Percentiles rank a stretch among this genome's conserved stretches.
phyloP scores from a whole-genome alignment of 1,140 invertebrate species.

The Hypothenemus hampei region DNA sequence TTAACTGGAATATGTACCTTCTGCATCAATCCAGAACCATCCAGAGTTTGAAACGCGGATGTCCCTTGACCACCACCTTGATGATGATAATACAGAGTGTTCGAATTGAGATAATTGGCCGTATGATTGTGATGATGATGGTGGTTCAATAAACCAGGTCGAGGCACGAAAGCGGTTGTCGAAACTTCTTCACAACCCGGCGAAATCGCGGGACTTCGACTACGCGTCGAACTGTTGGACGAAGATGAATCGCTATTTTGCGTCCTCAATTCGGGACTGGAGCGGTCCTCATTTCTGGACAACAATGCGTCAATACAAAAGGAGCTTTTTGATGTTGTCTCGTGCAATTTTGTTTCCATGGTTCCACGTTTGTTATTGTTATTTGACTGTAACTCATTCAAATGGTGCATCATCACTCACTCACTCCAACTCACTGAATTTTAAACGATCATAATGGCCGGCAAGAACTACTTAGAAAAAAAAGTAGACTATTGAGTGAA shows the following conservation, averaged over 20 bases:
- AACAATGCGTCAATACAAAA: slow-evolving; percentile 67
- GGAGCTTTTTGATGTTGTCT: slow-evolving; percentile 48
- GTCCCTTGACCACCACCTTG: slow-evolving; percentile 32
- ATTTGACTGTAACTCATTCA: no score
- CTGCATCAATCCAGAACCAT: slow-evolving; percentile 37
- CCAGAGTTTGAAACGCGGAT: slow-evolving; percentile 46
- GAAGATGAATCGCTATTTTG: slow-evolving; percentile 42
- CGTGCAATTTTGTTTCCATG: slow-evolving; percentile 42
- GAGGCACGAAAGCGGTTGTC: slow-evolving; percentile 36
- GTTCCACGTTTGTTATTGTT: slow-evolving; percentile 30
- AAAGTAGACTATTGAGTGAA: no score
- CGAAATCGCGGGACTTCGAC: slow-evolving; percentile 46
- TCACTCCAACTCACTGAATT: no score
- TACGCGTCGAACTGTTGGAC: slow-evolving; percentile 41
- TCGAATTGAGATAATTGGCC: slow-evolving; percentile 35
- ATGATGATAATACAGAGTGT: slow-evolving; percentile 38
- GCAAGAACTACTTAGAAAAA: no score
- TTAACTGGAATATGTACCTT: slow-evolving; percentile 33
- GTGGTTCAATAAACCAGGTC: slow-evolving; percentile 41
- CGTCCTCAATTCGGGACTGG: slow-evolving; percentile 40
- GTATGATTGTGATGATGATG: no score
- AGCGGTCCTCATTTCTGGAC: slow-evolving; percentile 39
- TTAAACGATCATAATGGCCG: no score
- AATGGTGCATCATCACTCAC: slow-evolving; percentile 26
- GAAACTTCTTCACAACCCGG: slow-evolving; percentile 46